Evolutionary conservation across 2,888 invertebrate genomes (phyloP).

Genomic region (Ormyrus thymus): DNA sequence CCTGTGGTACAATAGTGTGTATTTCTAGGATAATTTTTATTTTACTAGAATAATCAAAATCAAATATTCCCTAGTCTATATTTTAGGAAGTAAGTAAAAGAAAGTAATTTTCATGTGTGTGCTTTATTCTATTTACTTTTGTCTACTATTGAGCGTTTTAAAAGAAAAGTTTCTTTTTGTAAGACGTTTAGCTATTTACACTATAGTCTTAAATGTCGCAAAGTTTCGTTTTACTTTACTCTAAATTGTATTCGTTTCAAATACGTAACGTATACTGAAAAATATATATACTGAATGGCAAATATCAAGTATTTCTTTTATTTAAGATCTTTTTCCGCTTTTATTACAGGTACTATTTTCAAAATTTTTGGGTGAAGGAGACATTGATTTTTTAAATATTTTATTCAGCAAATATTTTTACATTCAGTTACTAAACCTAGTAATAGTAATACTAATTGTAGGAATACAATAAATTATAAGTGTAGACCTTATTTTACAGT

Average conservation of each 20-base stretch:
- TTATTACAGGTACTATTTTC: neutral
- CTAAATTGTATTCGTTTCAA: neutral
- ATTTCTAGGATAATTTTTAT: neutral
- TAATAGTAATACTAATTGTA: conserved; percentile 17
- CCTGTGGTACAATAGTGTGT: too few species aligned
- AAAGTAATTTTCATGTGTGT: conserved; percentile 14
- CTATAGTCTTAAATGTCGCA: neutral
- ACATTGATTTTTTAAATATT: neutral
- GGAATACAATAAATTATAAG: conserved; percentile 37
- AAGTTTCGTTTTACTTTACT: neutral
- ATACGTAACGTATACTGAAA: too few species aligned
- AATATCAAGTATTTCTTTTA: too few species aligned
- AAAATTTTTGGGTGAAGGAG: neutral
- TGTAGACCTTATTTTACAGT: conserved; percentile 1
- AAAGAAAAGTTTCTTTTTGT: too few species aligned
- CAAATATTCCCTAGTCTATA: conserved; percentile 41
- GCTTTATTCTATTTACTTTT: neutral
- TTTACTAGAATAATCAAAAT: conserved; percentile 21
- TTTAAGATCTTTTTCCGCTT: too few species aligned
- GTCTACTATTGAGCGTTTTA: too few species aligned
- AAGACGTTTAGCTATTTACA: too few species aligned
- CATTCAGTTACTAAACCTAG: conserved; percentile 15
- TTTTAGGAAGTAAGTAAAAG: conserved; percentile 26
- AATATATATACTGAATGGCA: too few species aligned
- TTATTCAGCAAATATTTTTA: conserved; percentile 42